Evolutionary conservation across 2,113 vertebrate species (phyloP).

Genomic region (Tursiops truncatus): DNA sequence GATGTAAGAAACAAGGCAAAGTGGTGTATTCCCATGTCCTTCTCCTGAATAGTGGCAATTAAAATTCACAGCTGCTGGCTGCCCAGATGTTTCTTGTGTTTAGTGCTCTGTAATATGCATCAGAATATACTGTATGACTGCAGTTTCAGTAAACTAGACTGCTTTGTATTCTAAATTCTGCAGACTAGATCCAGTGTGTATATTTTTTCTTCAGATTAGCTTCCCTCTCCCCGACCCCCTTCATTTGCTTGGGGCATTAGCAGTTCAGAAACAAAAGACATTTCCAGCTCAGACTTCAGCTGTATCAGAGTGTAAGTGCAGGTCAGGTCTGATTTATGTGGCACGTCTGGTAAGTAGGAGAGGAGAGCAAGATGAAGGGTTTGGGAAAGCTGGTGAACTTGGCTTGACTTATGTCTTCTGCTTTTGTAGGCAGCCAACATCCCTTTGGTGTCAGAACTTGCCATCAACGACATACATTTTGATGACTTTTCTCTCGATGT

Average conservation of each 20-base stretch:
- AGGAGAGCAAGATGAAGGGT: slow-evolving; percentile 16
- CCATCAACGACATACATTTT: slow-evolving; percentile 96
- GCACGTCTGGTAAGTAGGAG: slow-evolving; percentile 61
- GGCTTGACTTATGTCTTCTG: slow-evolving; percentile 73
- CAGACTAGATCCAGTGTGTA: slow-evolving; percentile 20
- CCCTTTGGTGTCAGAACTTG: slow-evolving; percentile 95
- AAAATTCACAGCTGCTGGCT: slow-evolving; percentile 79
- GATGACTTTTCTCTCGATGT: slow-evolving; percentile 98
- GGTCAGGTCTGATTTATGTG: slow-evolving; percentile 71
- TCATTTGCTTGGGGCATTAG: slow-evolving; percentile 62
- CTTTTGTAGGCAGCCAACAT: slow-evolving; percentile 94
- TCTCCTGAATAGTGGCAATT: slow-evolving; percentile 71
- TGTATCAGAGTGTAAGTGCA: slow-evolving; percentile 62
- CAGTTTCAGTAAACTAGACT: slow-evolving; percentile 74
- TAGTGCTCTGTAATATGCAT: slow-evolving; percentile 74
- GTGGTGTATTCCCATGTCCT: slow-evolving; percentile 64
- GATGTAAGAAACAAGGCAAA: slow-evolving; percentile 62
- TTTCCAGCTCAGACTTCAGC: slow-evolving; percentile 69
- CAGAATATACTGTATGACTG: slow-evolving; percentile 73
- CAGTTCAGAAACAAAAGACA: slow-evolving; percentile 71
- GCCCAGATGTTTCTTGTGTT: slow-evolving; percentile 81
- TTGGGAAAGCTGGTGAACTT: slow-evolving; percentile 75
- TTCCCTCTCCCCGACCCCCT: neutral
- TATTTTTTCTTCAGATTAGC: slow-evolving; percentile 71
- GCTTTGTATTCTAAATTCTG: slow-evolving; percentile 59